These are phyloP conservation scores for Enteromius anoplus DNA, from an alignment of 2,797 vertebrate species.

Conservation along the genomic window DNA sequence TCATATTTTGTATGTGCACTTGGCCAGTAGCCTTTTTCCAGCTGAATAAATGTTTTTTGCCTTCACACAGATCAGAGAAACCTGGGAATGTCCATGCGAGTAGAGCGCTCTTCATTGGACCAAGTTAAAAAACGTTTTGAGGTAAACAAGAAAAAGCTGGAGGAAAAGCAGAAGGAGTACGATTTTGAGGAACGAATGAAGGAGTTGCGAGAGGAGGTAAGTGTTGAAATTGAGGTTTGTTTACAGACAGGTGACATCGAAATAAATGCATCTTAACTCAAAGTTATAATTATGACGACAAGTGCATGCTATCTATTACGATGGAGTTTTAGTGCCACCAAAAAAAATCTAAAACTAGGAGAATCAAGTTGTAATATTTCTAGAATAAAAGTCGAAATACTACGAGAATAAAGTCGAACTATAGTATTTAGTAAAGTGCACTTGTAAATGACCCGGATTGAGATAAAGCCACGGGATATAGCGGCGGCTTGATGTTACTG, in stretches of 20 bases:
- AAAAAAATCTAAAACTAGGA: too few species aligned
- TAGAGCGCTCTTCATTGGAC: conserved; percentile 94
- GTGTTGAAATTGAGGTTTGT: conserved; percentile 33
- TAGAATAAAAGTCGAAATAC: too few species aligned
- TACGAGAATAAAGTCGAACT: too few species aligned
- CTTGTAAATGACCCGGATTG: too few species aligned
- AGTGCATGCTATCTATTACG: neutral
- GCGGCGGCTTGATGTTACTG: too few species aligned
- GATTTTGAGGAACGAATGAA: conserved; percentile 99
- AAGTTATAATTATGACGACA: too few species aligned
- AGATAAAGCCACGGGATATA: too few species aligned
- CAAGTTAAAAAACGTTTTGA: conserved; percentile 98
- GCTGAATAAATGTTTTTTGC: neutral
- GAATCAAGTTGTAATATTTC: too few species aligned
- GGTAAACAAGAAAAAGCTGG: conserved; percentile 96
- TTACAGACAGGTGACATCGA: neutral
- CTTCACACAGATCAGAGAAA: conserved; percentile 90
- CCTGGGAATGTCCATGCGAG: conserved; percentile 97
- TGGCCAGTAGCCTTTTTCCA: neutral
- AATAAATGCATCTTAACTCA: neutral
- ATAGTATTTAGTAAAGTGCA: too few species aligned
- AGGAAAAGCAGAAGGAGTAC: conserved; percentile 98
- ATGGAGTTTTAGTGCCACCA: too few species aligned
- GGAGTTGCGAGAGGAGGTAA: conserved; percentile 94
- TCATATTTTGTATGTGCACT: neutral